Percentiles rank a stretch among this genome's conserved stretches.
phyloP scores from a whole-genome alignment of 2,113 vertebrate species.

The Ibidorhyncha struthersii region DNA sequence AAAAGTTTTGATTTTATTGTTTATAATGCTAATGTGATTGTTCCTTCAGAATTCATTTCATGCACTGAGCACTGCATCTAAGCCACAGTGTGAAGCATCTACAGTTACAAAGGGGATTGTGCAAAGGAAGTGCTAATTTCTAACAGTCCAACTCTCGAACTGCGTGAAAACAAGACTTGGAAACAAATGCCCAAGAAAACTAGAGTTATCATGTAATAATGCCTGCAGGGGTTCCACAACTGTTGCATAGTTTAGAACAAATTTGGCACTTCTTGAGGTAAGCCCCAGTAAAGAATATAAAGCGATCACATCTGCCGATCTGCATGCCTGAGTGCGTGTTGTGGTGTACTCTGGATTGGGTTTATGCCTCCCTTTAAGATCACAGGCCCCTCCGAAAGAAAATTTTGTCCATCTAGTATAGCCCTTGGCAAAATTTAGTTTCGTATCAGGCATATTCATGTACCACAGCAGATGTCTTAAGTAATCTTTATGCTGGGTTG shows the following conservation, averaged over 20 bases:
- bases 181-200: conserved; percentile 14
- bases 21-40: background rate
- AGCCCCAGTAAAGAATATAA: conserved; percentile 29
- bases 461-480: background rate
- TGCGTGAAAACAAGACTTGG: conserved; percentile 24
- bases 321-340: background rate
- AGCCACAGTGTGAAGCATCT: background rate
- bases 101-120: background rate
- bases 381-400: background rate
- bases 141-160: conserved; percentile 23
- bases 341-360: background rate
- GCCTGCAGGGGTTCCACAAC: conserved; percentile 47
- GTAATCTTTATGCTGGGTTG: background rate
- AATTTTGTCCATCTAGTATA: background rate
- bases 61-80: background rate
- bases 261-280: conserved; percentile 43
- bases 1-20: background rate
- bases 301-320: conserved; percentile 27
- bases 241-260: conserved; percentile 47
- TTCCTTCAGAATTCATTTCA: background rate
- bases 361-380: conserved; percentile 34
- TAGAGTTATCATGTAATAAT: conserved; percentile 38
- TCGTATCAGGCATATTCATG: background rate
- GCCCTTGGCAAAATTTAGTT: background rate
- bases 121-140: conserved; percentile 19